Percentiles rank a stretch among this genome's conserved stretches.
phyloP scores from a whole-genome alignment of 2,888 invertebrate species.

The Phortica magna region DNA sequence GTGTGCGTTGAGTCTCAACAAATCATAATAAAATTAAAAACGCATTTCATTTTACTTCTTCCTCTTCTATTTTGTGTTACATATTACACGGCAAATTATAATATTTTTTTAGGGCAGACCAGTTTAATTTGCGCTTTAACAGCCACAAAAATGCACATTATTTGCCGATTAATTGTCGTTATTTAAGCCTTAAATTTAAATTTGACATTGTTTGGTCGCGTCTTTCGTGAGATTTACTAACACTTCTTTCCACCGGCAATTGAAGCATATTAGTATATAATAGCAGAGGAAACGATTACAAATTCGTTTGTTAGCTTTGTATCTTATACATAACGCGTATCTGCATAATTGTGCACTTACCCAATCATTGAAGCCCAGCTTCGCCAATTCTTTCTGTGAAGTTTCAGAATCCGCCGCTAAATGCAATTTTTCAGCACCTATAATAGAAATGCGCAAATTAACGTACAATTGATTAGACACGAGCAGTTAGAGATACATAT shows the following conservation, averaged over 20 bases:
- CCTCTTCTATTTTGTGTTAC: background rate
- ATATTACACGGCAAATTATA: background rate
- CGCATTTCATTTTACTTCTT: background rate
- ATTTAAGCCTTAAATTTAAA: background rate
- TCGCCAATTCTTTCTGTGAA: slow-evolving; percentile 86
- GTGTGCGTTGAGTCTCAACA: slow-evolving; percentile 7
- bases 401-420: slow-evolving; percentile 82
- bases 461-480: background rate
- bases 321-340: background rate
- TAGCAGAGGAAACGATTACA: too few relatives aligned
- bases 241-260: too few relatives aligned
- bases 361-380: slow-evolving; percentile 94
- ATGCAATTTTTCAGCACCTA: slow-evolving; percentile 83
- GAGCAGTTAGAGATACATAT: background rate
- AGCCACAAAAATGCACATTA: background rate
- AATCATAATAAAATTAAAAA: slow-evolving; percentile 14
- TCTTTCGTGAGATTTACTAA: background rate
- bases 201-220: background rate
- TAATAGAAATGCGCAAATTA: slow-evolving; percentile 22
- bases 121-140: background rate
- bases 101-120: background rate
- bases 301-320: too few relatives aligned
- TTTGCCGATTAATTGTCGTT: background rate
- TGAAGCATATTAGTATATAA: background rate
- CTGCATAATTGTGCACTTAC: slow-evolving; percentile 79